phyloP scores from a whole-genome alignment of 1,140 invertebrate species.

The Steinernema khuongi region DNA sequence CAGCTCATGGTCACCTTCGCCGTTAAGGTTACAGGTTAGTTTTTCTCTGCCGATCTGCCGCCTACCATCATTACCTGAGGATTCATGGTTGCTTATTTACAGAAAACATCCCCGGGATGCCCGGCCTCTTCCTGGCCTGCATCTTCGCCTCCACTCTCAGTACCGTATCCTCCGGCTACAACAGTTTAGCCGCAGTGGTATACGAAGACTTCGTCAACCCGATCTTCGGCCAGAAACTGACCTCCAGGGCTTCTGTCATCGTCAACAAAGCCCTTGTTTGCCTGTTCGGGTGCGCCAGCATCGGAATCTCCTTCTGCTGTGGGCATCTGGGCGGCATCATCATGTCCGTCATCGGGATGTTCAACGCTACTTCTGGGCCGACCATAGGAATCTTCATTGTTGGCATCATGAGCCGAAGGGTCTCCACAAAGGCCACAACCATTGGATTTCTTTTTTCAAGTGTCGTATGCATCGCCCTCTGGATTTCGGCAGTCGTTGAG shows the following conservation, averaged over 20 bases:
- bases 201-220: background rate
- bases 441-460: background rate
- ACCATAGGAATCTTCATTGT: background rate
- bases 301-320: background rate
- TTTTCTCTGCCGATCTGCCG: no score
- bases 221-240: background rate
- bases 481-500: background rate
- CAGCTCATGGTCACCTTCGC: background rate
- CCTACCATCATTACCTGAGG: no score
- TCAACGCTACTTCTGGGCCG: background rate
- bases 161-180: conserved; percentile 14
- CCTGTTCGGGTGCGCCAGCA: background rate
- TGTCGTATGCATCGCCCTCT: background rate
- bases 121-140: background rate
- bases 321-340: conserved; percentile 8
- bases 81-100: background rate
- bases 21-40: background rate
- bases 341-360: background rate
- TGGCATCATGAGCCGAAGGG: background rate
- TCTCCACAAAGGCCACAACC: background rate
- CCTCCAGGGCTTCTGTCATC: no score
- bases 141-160: background rate
- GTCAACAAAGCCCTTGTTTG: background rate
- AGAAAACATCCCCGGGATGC: background rate
- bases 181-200: background rate